These are phyloP conservation scores for Trochalopteron elliotii DNA, from an alignment of 2,113 vertebrate genomes.

Conservation along the genomic window DNA sequence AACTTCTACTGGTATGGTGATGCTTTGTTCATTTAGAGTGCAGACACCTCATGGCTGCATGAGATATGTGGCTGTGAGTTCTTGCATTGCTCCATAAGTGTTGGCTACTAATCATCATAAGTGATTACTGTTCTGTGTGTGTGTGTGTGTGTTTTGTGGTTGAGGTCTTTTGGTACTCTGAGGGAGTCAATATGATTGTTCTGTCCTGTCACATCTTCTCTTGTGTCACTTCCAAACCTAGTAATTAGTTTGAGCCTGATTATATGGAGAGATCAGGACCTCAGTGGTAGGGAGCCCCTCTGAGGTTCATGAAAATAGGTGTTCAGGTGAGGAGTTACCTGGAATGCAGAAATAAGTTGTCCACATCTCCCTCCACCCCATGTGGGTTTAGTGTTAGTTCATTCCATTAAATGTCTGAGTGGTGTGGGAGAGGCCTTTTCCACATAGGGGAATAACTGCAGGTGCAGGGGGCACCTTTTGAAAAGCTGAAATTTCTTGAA, in stretches of 20 bases:
- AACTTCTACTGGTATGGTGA: constrained; percentile 58
- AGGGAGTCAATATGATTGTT: neutral
- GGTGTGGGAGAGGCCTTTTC: neutral
- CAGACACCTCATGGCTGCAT: neutral
- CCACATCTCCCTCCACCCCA: neutral
- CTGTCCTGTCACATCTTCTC: neutral
- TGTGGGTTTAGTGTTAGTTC: neutral
- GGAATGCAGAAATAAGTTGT: neutral
- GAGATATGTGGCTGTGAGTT: neutral
- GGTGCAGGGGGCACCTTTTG: neutral
- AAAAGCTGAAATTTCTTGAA: neutral
- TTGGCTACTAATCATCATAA: neutral
- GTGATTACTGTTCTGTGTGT: neutral
- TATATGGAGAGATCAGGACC: neutral
- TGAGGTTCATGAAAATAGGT: neutral
- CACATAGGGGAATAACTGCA: neutral
- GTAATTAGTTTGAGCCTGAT: neutral
- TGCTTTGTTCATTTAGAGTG: neutral
- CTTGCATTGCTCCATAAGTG: neutral
- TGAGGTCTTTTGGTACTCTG: neutral
- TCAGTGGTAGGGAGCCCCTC: neutral
- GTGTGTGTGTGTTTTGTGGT: neutral
- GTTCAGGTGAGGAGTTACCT: neutral
- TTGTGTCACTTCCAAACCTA: neutral
- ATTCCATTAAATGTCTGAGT: neutral